These are phyloP conservation scores for Clusia tigrina DNA, from an alignment of 2,888 invertebrate genomes.

Conservation along the genomic window DNA sequence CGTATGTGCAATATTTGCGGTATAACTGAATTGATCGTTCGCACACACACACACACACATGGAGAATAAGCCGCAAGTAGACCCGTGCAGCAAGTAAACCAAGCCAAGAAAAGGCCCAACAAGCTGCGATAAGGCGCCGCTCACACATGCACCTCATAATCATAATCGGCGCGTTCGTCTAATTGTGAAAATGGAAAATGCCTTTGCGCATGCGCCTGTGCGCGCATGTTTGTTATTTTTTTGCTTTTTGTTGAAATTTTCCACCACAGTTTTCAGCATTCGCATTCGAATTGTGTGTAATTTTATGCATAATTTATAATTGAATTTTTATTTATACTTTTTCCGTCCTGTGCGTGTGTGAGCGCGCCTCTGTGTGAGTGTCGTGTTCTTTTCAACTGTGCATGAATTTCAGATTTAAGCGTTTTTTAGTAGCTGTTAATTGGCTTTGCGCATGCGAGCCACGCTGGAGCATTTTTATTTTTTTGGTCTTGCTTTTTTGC, in stretches of 20 bases:
- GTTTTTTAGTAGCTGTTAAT: constrained; percentile 44
- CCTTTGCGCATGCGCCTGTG: background rate
- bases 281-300: background rate
- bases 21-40: too few relatives aligned
- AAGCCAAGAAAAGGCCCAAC: too few relatives aligned
- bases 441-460: constrained; percentile 44
- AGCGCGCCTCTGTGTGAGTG: too few relatives aligned
- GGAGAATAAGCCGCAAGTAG: too few relatives aligned
- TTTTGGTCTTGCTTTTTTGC: background rate
- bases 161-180: background rate
- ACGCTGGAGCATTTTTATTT: constrained; percentile 12
- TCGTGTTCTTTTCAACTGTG: background rate
- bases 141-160: background rate
- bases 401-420: background rate
- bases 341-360: too few relatives aligned
- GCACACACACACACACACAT: too few relatives aligned
- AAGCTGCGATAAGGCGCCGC: background rate
- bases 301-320: constrained; percentile 6
- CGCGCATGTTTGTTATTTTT: background rate
- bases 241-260: background rate
- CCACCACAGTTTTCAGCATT: background rate
- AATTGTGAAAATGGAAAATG: background rate
- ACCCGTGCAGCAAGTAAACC: too few relatives aligned
- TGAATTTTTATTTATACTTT: too few relatives aligned
- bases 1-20: too few relatives aligned